Base-by-base conservation (phyloP, 1,140 invertebrate genomes). In the Phthorimaea operculella region DNA sequence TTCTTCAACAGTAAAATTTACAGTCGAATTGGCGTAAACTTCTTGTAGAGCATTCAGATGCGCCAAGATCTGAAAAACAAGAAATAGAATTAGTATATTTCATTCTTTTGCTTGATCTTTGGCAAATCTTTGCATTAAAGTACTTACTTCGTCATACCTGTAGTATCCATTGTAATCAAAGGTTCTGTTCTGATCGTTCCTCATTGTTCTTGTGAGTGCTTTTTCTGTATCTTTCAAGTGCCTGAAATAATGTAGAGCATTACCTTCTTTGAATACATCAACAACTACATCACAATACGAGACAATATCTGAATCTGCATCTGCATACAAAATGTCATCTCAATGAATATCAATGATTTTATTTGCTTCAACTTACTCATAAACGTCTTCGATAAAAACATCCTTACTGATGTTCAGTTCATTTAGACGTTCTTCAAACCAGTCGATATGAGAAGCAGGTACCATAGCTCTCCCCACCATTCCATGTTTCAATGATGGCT, bases 31-130 rank as follows among this genome's bases (percentile, higher is more conserved):
- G 45, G 45, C 15, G 34, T 71, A 70, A 7, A 50, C 28, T 12
- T 57, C 57, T 59, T 68, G 54, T 17, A 78, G 52, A 12, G 45
- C 1, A 28, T 57, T 55, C 8, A 79, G 50, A 51, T 79, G 63
- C 42, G 71, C 57, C 21, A 79, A 34, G 48, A 82, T 79, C 79
- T 82, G 62, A 10, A 75, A 78, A 34, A 47, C 39, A 58, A 28
- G 21, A 28, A 28, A n/a, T n/a, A n/a, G n/a, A n/a, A n/a, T n/a
- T n/a, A n/a, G n/a, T n/a, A n/a, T n/a, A n/a, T n/a, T n/a, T n/a
- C n/a, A n/a, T n/a, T n/a, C n/a, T 28, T 28, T 28, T 28, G 2
- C 21, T 4, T 28, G 2, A 28, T 2, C 21, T 28, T 28, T 28
- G 6, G 2, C 6, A 28, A 28, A 2, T 28, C 21, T 4, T 6